These are phyloP conservation scores for Alectoris magna DNA, from an alignment of 2,797 vertebrate species.

Conservation along the genomic window DNA sequence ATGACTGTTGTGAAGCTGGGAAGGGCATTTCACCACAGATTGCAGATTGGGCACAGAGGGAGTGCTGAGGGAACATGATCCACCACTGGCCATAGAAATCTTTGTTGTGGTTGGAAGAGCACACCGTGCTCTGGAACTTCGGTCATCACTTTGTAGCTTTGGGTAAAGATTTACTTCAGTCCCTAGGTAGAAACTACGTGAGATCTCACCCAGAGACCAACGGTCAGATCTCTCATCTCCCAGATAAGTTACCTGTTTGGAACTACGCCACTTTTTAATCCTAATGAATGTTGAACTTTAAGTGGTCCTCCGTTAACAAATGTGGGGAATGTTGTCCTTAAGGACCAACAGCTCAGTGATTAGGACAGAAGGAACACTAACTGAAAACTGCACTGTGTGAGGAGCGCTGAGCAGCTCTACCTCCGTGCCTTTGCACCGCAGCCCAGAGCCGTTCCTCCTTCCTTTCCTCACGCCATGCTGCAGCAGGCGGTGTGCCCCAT, in stretches of 20 bases:
- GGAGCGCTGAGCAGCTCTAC: fast-evolving
- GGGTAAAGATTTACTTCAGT: neutral
- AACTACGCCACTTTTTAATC: neutral
- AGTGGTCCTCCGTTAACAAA: neutral
- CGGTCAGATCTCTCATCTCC: neutral
- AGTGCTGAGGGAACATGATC: no score
- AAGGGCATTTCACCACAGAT: neutral
- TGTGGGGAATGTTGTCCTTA: neutral
- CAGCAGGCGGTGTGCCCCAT: neutral
- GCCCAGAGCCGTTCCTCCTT: neutral
- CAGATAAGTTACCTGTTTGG: neutral
- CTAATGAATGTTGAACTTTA: neutral
- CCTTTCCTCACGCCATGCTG: fast-evolving
- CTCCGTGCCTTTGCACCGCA: fast-evolving
- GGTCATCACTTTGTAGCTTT: neutral
- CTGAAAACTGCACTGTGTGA: neutral
- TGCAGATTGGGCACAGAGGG: no score
- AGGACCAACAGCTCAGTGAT: neutral
- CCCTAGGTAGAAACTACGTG: neutral
- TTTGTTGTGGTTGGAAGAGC: neutral
- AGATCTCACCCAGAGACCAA: neutral
- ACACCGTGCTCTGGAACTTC: neutral
- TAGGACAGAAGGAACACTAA: neutral
- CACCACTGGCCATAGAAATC: no score
- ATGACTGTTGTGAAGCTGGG: neutral